Evolutionary conservation across 2,888 invertebrate species (phyloP).

Genomic region (Hirtodrosophila trivittata): DNA sequence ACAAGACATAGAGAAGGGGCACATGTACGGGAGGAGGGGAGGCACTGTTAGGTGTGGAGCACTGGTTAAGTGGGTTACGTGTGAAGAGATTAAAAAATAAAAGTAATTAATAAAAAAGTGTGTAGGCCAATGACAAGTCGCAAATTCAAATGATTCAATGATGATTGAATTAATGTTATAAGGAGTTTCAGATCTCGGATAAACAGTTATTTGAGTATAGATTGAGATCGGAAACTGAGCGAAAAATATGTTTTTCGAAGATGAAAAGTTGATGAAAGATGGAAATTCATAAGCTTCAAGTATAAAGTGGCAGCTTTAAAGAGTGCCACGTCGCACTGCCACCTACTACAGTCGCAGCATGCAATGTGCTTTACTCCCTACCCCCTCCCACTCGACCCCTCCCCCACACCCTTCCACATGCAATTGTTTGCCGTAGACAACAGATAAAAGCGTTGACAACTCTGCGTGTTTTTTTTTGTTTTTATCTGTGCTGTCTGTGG

Average conservation of each 20-base stretch:
- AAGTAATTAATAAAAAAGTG: constrained; percentile 13
- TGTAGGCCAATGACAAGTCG: constrained; percentile 39
- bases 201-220: constrained; percentile 1
- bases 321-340: too few species aligned
- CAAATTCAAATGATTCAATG: constrained; percentile 41
- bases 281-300: too few species aligned
- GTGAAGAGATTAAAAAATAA: constrained; percentile 42
- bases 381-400: constrained; percentile 2
- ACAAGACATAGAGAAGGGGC: not conserved
- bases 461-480: constrained; percentile 3
- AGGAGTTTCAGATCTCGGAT: constrained; percentile 7
- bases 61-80: constrained; percentile 57
- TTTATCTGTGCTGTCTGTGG: constrained; percentile 1
- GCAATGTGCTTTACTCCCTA: too few species aligned
- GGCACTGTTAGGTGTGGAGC: not conserved
- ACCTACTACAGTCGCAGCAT: too few species aligned
- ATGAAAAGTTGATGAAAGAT: too few species aligned
- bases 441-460: constrained; percentile 70
- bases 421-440: constrained; percentile 60
- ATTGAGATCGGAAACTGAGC: too few species aligned
- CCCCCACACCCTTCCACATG: not conserved
- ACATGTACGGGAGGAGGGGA: too few species aligned
- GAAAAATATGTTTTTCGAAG: too few species aligned
- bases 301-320: too few species aligned
- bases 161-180: constrained; percentile 2